These are phyloP conservation scores for Trochalopteron elliotii DNA, from an alignment of 2,113 vertebrate genomes.

Conservation along the genomic window DNA sequence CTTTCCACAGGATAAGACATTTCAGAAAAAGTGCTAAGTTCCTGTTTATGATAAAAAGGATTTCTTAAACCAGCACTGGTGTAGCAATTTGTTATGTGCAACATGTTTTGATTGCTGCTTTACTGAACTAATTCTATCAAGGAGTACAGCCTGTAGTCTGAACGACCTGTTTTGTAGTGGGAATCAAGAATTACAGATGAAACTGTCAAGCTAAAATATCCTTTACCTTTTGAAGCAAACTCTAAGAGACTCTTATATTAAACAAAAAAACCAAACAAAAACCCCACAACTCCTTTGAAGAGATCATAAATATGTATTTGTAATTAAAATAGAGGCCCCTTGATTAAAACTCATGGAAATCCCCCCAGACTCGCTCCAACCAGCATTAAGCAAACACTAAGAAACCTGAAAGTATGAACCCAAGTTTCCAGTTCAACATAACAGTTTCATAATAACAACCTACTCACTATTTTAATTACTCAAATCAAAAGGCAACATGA, in stretches of 20 bases:
- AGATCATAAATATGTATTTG: slow-evolving; percentile 1
- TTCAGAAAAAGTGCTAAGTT: neutral
- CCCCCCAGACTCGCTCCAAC: neutral
- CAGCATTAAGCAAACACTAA: neutral
- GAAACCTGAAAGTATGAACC: neutral
- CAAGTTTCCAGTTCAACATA: neutral
- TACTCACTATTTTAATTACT: neutral
- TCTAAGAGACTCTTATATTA: neutral
- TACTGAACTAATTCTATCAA: neutral
- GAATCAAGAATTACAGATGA: neutral
- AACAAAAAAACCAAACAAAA: neutral
- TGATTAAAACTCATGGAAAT: slow-evolving; percentile 18
- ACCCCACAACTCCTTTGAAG: neutral
- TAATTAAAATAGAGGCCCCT: neutral
- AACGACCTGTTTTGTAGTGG: neutral
- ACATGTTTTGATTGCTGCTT: neutral
- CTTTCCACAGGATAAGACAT: neutral
- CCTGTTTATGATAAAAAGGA: neutral
- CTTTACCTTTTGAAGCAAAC: neutral
- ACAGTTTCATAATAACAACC: neutral
- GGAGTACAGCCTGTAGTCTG: neutral
- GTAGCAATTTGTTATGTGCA: neutral
- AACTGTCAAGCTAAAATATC: neutral
- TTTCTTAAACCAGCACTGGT: neutral
- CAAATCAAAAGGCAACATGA: slow-evolving; percentile 14